Base-by-base conservation (phyloP, 2,113 vertebrate species). In the Azemiops feae region DNA sequence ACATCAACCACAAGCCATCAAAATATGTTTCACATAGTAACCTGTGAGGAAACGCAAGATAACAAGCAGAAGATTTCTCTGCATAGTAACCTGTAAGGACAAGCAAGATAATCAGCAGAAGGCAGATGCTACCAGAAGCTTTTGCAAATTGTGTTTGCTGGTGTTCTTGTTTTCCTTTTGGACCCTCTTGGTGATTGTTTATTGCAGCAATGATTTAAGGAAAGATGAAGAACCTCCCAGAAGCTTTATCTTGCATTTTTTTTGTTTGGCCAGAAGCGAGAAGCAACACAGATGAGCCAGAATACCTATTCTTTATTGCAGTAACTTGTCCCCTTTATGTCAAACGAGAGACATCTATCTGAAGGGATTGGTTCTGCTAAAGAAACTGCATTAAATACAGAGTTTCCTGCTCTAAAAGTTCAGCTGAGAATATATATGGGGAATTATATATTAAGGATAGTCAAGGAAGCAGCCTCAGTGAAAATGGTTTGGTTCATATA, bases 111-210 rank as follows among this genome's bases (percentile, higher is more conserved):
- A 81, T n/a, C 3, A 81, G 34, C 16, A 81, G 25, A n/a, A 64
- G 47, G 85, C 88, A 27, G 89, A 89, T 87, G 10, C 89, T 92
- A 45, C 1, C 2, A 88, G 1, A 23, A 91, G 54, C 0, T 91
- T 16, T 93, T 10, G 39, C 30, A 89, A 23, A 53, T 47, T 86
- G 18, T 69, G 27, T 2, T 87, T 93, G 1, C 8, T 64, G 53
- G 60, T 64, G 0, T 94, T 89, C 43, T 50, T 91, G 1, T 92
- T 94, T 94, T 16, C 69, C 14, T 89, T 94, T 89, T 6, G 53
- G 74, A 74, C 10, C n/a, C 1, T 14, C 53, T 53, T 91, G 88
- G 39, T 92, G 3, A 47, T 92, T 5, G 3, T 0, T 7, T 12
- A 55, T 86, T 74, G 45, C 23, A 34, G 0, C 0, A 52, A 1